A percentile compares a stretch with the other conserved stretches of the same genome.
Conservation (phyloP, 2,797 vertebrate species). For the Hippopotamyrus pictus region DNA sequence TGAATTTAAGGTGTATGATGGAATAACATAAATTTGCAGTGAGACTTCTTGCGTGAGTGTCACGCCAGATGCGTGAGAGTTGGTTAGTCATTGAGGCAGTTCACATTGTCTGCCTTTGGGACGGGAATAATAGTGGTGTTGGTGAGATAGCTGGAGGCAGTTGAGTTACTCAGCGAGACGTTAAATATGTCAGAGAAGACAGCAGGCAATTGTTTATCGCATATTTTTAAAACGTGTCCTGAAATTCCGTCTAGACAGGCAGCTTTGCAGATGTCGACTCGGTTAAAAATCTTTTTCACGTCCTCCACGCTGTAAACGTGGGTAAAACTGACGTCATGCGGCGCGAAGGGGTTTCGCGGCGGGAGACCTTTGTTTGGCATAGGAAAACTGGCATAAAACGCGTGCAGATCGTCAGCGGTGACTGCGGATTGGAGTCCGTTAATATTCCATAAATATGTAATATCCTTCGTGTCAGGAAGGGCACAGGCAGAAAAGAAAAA, state of each 20-base stretch:
- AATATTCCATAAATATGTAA: neutral
- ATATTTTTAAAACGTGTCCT: neutral
- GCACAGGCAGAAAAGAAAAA: neutral
- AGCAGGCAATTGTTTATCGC: neutral
- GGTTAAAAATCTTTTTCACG: neutral
- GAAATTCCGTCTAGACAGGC: neutral
- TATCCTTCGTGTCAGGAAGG: neutral
- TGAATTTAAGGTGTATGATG: neutral
- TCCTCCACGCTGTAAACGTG: neutral
- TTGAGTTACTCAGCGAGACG: neutral
- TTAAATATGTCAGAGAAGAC: neutral
- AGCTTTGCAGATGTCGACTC: neutral
- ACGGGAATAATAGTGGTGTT: neutral
- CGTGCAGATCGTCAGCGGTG: neutral
- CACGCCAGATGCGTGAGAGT: neutral
- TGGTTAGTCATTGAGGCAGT: neutral
- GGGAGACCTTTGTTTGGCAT: neutral
- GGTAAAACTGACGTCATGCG: neutral
- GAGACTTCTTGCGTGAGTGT: neutral
- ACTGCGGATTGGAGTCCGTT: neutral
- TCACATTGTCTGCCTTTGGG: neutral
- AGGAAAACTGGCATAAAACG: neutral
- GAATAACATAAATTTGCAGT: neutral
- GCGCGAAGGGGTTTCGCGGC: neutral
- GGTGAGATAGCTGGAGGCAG: neutral